Evolutionary conservation across 2,113 vertebrate genomes (phyloP).

Genomic region (Loxodonta africana): DNA sequence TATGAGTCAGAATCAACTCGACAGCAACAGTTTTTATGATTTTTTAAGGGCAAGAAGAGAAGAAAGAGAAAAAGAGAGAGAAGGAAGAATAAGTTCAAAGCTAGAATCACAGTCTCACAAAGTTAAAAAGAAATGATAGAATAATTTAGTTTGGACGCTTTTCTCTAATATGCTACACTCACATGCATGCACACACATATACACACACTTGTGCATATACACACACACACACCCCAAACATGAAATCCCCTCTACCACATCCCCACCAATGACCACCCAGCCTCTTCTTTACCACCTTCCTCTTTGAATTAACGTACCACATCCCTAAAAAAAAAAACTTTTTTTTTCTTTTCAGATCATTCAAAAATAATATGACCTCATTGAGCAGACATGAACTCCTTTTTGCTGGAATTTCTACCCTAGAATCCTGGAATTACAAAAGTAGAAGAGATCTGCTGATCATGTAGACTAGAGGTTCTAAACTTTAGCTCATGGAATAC

Average conservation of each 20-base stretch:
- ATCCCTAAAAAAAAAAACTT: not conserved
- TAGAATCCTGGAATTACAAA: slow-evolving; percentile 31
- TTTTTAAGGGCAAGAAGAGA: not conserved
- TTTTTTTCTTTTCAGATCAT: slow-evolving; percentile 25
- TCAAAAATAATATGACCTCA: not conserved
- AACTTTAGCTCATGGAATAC: not conserved
- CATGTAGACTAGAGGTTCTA: not conserved
- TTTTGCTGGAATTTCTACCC: not conserved
- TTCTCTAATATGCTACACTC: not conserved
- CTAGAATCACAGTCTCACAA: not conserved
- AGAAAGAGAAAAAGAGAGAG: not conserved
- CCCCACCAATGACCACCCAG: not conserved
- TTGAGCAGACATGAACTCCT: not conserved
- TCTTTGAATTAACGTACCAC: not conserved
- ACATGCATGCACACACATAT: not conserved
- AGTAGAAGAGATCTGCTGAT: slow-evolving; percentile 14
- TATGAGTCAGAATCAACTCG: no score
- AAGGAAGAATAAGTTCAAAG: not conserved
- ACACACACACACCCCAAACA: not conserved
- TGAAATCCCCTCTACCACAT: not conserved
- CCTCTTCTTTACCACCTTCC: not conserved
- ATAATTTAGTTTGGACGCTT: not conserved
- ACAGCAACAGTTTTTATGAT: no score
- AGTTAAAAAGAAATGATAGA: not conserved
- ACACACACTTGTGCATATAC: not conserved